A percentile compares a stretch with the other conserved stretches of the same genome.
These are phyloP conservation scores for Patiria miniata DNA, from an alignment of 35 echinoderm and acorn worm species.

Conservation along the genomic window DNA sequence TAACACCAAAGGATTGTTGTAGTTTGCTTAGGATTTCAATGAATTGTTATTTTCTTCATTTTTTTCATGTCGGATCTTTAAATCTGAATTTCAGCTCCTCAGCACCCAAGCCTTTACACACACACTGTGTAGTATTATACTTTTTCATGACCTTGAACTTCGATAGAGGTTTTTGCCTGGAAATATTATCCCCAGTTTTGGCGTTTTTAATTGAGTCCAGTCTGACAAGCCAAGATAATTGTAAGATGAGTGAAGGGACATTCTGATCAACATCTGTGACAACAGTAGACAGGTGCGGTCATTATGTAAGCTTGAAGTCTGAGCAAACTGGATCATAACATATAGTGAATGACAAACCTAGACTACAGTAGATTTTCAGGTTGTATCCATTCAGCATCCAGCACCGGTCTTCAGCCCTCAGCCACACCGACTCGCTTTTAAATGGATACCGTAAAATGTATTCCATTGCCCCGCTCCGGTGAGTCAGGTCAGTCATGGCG, in stretches of 20 bases:
- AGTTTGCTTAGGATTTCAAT: not conserved
- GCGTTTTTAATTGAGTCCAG: no score
- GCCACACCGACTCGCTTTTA: not conserved
- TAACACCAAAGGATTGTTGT: no score
- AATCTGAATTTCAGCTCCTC: not conserved
- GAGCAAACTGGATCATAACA: not conserved
- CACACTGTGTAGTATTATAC: not conserved
- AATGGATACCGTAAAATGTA: not conserved
- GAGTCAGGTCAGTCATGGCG: not conserved
- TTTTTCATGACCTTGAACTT: not conserved
- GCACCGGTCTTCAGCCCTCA: not conserved
- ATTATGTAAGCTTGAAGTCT: not conserved
- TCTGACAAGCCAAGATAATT: no score
- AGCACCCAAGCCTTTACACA: not conserved
- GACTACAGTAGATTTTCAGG: not conserved
- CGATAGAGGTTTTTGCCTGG: not conserved
- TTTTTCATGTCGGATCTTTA: not conserved
- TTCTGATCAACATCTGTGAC: not conserved
- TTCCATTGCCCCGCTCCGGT: not conserved
- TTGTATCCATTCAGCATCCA: not conserved
- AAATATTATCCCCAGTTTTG: no score
- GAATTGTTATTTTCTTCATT: not conserved
- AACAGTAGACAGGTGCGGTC: not conserved
- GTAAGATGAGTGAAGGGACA: no score
- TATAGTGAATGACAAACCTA: not conserved